A percentile compares a stretch with the other conserved stretches of the same genome.
phyloP scores from a whole-genome alignment of 2,113 vertebrate genomes.

The Oxygymnocypris stewartii region DNA sequence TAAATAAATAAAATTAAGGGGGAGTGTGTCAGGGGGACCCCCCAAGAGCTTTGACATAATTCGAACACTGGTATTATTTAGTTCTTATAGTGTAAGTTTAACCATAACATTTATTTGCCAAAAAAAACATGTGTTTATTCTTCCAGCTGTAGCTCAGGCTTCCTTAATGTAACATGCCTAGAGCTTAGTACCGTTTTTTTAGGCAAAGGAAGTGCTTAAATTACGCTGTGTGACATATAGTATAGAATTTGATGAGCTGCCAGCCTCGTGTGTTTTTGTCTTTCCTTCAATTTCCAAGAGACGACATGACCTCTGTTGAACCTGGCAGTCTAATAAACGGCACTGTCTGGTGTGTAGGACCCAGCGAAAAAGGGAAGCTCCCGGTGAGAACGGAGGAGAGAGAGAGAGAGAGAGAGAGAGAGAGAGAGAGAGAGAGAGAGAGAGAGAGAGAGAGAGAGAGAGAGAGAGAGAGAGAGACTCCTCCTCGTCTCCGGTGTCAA shows the following conservation, averaged over 20 bases:
- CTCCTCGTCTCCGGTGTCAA: slow-evolving; percentile 85
- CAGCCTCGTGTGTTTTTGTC: slow-evolving; percentile 27
- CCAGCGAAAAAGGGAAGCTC: slow-evolving; percentile 73
- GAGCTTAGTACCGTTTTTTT: slow-evolving; percentile 3
- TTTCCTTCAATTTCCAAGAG: slow-evolving; percentile 6
- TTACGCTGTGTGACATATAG: not conserved
- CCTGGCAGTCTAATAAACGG: slow-evolving; percentile 48
- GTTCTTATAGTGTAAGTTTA: not conserved
- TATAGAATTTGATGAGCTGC: slow-evolving; percentile 29
- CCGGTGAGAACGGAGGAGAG: slow-evolving; percentile 48
- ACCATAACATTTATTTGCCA: not conserved
- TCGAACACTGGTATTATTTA: not conserved
- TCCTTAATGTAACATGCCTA: not conserved
- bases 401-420: too few species aligned
- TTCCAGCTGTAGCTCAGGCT: not conserved
- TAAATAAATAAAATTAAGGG: too few species aligned
- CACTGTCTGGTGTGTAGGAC: slow-evolving; percentile 69
- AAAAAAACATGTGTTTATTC: slow-evolving; percentile 4
- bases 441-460: slow-evolving; percentile 63
- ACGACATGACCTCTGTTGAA: slow-evolving; percentile 70
- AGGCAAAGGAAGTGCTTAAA: not conserved
- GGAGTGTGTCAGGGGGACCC: too few species aligned
- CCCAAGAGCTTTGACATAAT: too few species aligned
- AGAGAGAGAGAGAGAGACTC: slow-evolving; percentile 59
- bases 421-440: slow-evolving; percentile 10